Percentiles rank a stretch among this genome's conserved stretches.
Evolutionary conservation across 2,113 vertebrate species (phyloP).

Genomic region (Prolemur simus): DNA sequence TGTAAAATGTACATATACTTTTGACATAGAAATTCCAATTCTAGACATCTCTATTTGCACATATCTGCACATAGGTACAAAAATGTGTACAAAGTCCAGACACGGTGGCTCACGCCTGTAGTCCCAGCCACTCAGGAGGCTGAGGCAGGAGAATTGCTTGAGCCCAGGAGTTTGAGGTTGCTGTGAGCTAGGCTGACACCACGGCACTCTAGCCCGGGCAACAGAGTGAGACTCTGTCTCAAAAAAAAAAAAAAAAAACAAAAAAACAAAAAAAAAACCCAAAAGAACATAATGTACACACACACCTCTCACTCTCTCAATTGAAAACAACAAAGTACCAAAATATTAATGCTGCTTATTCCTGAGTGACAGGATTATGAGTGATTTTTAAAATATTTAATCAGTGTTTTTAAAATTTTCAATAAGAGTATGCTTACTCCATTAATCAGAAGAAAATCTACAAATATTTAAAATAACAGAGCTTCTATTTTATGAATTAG

Average conservation of each 20-base stretch:
- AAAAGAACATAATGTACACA: not conserved
- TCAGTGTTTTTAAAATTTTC: not conserved
- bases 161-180: too few relatives aligned
- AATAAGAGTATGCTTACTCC: not conserved
- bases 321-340: not conserved
- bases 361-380: not conserved
- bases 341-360: slow-evolving; percentile 8
- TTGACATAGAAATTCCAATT: not conserved
- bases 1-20: not conserved
- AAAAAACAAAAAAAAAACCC: too few relatives aligned
- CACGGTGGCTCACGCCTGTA: too few relatives aligned
- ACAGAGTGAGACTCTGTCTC: too few relatives aligned
- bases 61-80: not conserved
- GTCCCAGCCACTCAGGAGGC: too few relatives aligned
- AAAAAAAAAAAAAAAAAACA: too few relatives aligned
- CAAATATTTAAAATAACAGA: not conserved
- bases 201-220: too few relatives aligned
- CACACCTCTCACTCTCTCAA: not conserved
- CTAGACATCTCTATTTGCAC: not conserved
- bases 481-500: not conserved
- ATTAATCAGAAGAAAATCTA: not conserved
- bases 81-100: not conserved
- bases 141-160: too few relatives aligned
- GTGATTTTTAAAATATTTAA: not conserved
- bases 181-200: too few relatives aligned